These are phyloP conservation scores for Heliconius aoede DNA, from an alignment of 2,888 invertebrate genomes.

Conservation along the genomic window DNA sequence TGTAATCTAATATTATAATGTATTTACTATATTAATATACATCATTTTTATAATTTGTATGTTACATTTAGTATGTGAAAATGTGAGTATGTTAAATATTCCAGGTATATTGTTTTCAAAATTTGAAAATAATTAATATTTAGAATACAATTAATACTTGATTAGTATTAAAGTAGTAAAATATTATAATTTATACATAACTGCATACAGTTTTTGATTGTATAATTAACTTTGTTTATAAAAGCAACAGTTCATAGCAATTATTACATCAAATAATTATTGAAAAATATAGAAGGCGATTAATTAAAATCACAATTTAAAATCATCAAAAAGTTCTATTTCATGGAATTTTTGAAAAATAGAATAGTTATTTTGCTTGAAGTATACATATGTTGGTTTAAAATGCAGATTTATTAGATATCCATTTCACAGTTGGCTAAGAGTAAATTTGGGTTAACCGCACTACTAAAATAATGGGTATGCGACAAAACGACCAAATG, in stretches of 20 bases:
- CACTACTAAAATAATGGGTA: slow-evolving; percentile 69
- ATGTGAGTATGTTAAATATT: neutral
- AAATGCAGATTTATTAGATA: slow-evolving; percentile 72
- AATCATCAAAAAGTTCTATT: too few species aligned
- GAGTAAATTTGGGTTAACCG: slow-evolving; percentile 70
- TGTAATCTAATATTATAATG: too few species aligned
- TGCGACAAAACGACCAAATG: slow-evolving; percentile 59
- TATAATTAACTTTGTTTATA: neutral
- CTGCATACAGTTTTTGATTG: neutral
- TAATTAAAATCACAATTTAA: too few species aligned
- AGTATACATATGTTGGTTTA: slow-evolving; percentile 57
- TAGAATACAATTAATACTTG: neutral
- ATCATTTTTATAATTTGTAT: neutral
- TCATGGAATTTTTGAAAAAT: too few species aligned
- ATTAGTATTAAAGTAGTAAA: neutral
- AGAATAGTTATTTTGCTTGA: too few species aligned
- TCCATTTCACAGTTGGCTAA: slow-evolving; percentile 67
- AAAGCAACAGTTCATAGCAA: neutral
- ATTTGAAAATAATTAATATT: neutral
- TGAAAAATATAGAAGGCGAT: too few species aligned
- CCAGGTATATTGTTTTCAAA: neutral
- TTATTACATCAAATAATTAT: too few species aligned
- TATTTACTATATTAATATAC: too few species aligned
- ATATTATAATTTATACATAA: neutral
- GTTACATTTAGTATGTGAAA: neutral